phyloP scores from a whole-genome alignment of 92 coral and sea anemone species.

The Nematostella vectensis region DNA sequence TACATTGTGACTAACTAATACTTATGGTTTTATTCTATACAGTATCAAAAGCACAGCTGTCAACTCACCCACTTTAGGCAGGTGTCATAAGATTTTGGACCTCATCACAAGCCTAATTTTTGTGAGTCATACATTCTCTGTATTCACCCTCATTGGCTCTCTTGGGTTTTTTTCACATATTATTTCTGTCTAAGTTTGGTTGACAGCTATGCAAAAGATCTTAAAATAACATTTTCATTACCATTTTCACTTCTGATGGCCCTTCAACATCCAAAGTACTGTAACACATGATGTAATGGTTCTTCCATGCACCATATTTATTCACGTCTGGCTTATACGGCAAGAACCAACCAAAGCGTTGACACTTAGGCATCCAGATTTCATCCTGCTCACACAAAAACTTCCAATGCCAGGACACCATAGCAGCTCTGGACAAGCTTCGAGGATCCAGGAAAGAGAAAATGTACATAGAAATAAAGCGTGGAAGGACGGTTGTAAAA shows the following conservation, averaged over 20 bases:
- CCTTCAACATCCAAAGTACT: constrained; percentile 67
- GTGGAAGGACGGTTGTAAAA: constrained; percentile 74
- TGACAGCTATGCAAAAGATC: too few species aligned
- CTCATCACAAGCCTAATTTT: too few species aligned
- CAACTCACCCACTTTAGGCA: too few species aligned
- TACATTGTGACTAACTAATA: too few species aligned
- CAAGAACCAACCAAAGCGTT: constrained; percentile 83
- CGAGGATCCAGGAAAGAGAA: constrained; percentile 90
- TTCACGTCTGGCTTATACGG: constrained; percentile 69
- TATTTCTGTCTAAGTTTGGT: too few species aligned
- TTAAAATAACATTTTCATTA: too few species aligned
- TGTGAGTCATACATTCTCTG: too few species aligned
- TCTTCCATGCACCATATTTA: constrained; percentile 90
- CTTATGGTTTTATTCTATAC: too few species aligned
- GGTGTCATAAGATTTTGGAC: too few species aligned
- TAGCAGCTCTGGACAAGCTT: constrained; percentile 74
- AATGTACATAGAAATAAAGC: constrained; percentile 64
- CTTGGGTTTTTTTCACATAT: too few species aligned
- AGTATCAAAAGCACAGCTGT: too few species aligned
- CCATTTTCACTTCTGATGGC: constrained; percentile 58
- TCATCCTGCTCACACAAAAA: constrained; percentile 84
- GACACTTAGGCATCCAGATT: constrained; percentile 84
- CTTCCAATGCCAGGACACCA: constrained; percentile 97
- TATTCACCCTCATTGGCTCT: too few species aligned
- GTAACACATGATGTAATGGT: constrained; percentile 84